Evolutionary conservation across 2,888 invertebrate species (phyloP).

Genomic region (Nomada ferruginata): DNA sequence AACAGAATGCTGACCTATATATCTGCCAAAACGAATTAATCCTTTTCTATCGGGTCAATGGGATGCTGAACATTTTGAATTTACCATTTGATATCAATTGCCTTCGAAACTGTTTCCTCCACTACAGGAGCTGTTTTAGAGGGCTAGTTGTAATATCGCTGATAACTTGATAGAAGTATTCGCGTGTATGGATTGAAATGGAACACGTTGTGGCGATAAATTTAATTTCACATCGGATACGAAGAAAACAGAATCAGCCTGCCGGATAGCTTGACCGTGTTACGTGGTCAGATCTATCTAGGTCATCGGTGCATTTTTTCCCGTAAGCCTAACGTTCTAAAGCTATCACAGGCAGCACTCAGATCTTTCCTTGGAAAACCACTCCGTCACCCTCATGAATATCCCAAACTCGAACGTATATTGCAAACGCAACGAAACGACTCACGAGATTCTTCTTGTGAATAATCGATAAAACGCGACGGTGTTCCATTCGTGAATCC

Average conservation of each 20-base stretch:
- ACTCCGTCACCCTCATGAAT: constrained; percentile 27
- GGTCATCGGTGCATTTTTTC: constrained; percentile 21
- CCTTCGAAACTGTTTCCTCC: background rate
- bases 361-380: constrained; percentile 15
- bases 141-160: no score
- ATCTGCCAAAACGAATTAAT: background rate
- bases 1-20: constrained; percentile 2
- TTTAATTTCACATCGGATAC: background rate
- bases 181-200: background rate
- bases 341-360: constrained; percentile 13
- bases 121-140: no score
- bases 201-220: background rate
- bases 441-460: constrained; percentile 33
- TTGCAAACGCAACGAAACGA: constrained; percentile 39
- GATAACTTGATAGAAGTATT: no score
- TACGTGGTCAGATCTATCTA: constrained; percentile 15
- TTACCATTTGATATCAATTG: constrained; percentile 5
- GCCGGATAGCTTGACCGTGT: constrained; percentile 22
- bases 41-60: constrained; percentile 2
- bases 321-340: constrained; percentile 21
- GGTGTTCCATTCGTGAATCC: constrained; percentile 23
- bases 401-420: constrained; percentile 15
- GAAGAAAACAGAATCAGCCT: background rate
- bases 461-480: constrained; percentile 40
- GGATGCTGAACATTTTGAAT: constrained; percentile 12